Percentiles rank a stretch among this genome's conserved stretches.
Conservation (phyloP, 2,888 invertebrate species). For the Sarcophaga variegata region DNA sequence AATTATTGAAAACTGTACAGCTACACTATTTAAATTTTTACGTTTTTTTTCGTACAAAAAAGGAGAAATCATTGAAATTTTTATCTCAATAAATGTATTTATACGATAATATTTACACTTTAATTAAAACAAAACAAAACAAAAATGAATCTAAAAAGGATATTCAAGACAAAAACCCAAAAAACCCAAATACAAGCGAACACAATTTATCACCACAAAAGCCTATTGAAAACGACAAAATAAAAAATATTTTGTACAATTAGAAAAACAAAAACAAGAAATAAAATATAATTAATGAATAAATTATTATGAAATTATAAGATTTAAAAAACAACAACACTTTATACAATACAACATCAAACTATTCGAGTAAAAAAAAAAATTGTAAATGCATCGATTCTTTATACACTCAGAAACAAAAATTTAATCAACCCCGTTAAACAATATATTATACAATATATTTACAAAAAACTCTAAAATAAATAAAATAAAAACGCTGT, state of each 20-base stretch:
- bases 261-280: slow-evolving; percentile 34
- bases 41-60: not conserved
- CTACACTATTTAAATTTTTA: slow-evolving; percentile 45
- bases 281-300: slow-evolving; percentile 38
- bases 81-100: slow-evolving; percentile 32
- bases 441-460: slow-evolving; percentile 8
- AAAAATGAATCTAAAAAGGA: slow-evolving; percentile 19
- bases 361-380: slow-evolving; percentile 26
- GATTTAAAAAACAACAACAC: slow-evolving; percentile 37
- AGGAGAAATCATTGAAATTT: not conserved
- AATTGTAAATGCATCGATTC: slow-evolving; percentile 62
- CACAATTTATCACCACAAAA: slow-evolving; percentile 64
- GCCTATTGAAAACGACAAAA: slow-evolving; percentile 50
- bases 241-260: slow-evolving; percentile 18
- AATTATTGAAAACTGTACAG: slow-evolving; percentile 55
- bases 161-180: slow-evolving; percentile 51
- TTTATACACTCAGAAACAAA: slow-evolving; percentile 53
- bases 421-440: slow-evolving; percentile 23
- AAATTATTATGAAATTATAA: slow-evolving; percentile 11
- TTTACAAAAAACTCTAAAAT: too few species aligned
- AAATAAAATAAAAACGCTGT: too few species aligned
- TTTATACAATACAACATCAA: slow-evolving; percentile 59
- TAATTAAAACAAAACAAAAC: not conserved
- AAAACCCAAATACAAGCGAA: slow-evolving; percentile 48
- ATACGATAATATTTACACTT: slow-evolving; percentile 53